Evolutionary conservation across 2,888 invertebrate species (phyloP).

Genomic region (Diarsia brunnea): DNA sequence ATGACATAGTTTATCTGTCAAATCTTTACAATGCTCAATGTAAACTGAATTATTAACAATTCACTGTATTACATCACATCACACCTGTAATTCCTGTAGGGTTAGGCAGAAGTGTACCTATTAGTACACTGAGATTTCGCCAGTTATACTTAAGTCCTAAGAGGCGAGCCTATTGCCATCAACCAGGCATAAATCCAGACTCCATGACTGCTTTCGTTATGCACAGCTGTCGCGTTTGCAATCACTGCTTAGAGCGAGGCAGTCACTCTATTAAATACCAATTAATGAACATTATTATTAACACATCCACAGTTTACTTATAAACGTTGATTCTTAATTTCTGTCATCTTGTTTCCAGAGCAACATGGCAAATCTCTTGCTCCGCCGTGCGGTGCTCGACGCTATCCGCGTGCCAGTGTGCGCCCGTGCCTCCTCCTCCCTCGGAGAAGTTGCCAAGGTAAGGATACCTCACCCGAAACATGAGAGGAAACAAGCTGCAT

Average conservation of each 20-base stretch:
- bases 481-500: no score
- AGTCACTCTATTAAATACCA: no score
- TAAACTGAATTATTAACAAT: neutral
- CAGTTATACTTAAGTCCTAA: no score
- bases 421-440: constrained; percentile 84
- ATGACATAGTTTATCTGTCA: neutral
- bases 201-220: no score
- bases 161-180: no score
- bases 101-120: no score
- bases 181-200: no score
- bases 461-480: no score
- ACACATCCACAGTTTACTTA: neutral
- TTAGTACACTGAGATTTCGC: no score
- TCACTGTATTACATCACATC: neutral
- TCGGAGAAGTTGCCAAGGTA: constrained; percentile 87
- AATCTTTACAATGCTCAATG: neutral
- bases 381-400: constrained; percentile 86
- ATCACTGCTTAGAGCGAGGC: no score
- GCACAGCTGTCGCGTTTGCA: no score
- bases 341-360: constrained; percentile 45
- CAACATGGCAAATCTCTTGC: constrained; percentile 83
- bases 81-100: no score
- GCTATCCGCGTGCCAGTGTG: constrained; percentile 89
- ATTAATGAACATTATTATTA: neutral
- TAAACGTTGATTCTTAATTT: neutral